Evolutionary conservation across 1,140 invertebrate genomes (phyloP).

Genomic region (Lasioglossum albipes): DNA sequence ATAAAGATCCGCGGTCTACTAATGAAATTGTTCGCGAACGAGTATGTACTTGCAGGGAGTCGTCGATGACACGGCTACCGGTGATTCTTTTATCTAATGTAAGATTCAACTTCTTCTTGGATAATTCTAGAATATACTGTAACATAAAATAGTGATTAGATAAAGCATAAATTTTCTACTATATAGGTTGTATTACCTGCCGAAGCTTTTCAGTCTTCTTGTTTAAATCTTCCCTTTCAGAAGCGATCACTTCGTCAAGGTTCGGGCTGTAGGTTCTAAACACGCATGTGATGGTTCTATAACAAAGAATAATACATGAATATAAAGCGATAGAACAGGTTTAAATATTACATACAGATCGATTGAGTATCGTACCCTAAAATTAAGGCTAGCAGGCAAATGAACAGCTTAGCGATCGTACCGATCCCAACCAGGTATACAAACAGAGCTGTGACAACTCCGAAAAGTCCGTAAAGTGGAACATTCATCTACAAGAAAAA

Average conservation of each 20-base stretch:
- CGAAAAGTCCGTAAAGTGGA: constrained; percentile 73
- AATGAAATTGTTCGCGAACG: constrained; percentile 36
- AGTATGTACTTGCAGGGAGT: constrained; percentile 82
- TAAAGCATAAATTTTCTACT: not conserved
- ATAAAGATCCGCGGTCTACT: too few relatives aligned
- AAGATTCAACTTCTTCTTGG: constrained; percentile 72
- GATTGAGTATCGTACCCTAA: constrained; percentile 67
- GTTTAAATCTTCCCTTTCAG: constrained; percentile 75
- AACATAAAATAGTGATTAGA: constrained; percentile 31
- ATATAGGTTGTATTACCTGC: constrained; percentile 64
- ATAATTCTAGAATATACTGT: constrained; percentile 72
- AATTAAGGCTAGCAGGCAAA: constrained; percentile 71
- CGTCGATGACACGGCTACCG: constrained; percentile 86
- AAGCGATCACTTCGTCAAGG: constrained; percentile 73
- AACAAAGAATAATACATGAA: constrained; percentile 44
- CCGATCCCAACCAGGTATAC: constrained; percentile 73
- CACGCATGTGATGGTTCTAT: constrained; percentile 74
- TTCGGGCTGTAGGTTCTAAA: constrained; percentile 74
- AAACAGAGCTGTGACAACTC: constrained; percentile 72
- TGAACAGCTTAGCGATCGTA: constrained; percentile 69
- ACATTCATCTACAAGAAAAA: constrained; percentile 76
- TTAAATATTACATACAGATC: not conserved
- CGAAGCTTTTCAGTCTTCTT: constrained; percentile 78
- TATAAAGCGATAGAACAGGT: not conserved
- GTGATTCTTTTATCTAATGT: constrained; percentile 82